Conservation (phyloP, 2,797 vertebrate species). For the Muscicapa striata region DNA sequence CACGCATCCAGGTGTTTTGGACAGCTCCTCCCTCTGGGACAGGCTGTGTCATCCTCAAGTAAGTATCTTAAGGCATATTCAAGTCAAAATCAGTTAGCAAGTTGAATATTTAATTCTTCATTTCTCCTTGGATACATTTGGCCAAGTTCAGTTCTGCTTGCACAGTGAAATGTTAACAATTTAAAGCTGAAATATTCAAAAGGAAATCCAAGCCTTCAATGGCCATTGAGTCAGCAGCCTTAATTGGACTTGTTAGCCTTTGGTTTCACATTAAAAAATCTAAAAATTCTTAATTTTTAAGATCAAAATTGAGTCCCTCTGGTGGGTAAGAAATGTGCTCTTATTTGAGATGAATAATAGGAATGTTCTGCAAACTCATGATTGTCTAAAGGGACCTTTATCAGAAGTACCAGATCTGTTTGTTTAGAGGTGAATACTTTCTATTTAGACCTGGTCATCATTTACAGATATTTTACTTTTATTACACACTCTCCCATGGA, state of each 20-base stretch:
- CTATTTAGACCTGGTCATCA: background rate
- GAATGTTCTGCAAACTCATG: background rate
- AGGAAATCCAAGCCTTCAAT: background rate
- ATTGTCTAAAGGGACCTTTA: background rate
- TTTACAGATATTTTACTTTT: background rate
- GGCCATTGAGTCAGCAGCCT: background rate
- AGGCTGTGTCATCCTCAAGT: constrained; percentile 93
- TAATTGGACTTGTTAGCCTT: background rate
- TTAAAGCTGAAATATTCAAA: background rate
- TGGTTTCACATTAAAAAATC: background rate
- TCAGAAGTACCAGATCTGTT: background rate
- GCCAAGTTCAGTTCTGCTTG: background rate
- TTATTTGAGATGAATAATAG: background rate
- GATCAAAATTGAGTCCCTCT: background rate
- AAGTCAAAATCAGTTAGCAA: background rate
- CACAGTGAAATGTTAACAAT: background rate
- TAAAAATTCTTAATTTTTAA: background rate
- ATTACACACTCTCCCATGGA: background rate
- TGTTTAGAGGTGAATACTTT: background rate
- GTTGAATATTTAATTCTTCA: background rate
- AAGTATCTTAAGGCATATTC: constrained; percentile 67
- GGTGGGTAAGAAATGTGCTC: background rate
- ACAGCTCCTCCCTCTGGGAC: constrained; percentile 88
- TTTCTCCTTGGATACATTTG: background rate
- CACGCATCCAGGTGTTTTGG: constrained; percentile 95